A percentile compares a stretch with the other conserved stretches of the same genome.
These are phyloP conservation scores for Gallirallus australis DNA, from an alignment of 2,797 vertebrate species.

Conservation along the genomic window DNA sequence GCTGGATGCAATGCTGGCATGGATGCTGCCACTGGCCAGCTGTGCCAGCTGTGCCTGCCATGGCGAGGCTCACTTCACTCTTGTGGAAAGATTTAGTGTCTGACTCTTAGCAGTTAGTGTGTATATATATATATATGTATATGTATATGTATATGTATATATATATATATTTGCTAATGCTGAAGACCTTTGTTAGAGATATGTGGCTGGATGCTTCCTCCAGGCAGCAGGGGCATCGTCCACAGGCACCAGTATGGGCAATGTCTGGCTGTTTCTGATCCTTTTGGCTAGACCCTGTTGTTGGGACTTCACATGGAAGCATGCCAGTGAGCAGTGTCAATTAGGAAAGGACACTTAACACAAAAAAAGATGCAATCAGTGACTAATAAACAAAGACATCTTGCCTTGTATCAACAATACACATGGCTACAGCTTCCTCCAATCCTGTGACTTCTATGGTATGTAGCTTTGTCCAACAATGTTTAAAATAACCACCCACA, in stretches of 20 bases:
- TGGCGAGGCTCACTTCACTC: background rate
- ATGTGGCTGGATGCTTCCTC: background rate
- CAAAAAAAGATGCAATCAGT: background rate
- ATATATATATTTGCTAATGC: background rate
- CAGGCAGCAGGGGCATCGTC: background rate
- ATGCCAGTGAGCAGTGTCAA: background rate
- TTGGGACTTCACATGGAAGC: background rate
- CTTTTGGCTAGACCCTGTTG: background rate
- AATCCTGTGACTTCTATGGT: background rate
- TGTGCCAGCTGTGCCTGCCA: background rate
- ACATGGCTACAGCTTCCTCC: background rate
- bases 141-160: too few relatives aligned
- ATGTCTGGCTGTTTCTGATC: background rate
- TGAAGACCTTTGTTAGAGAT: background rate
- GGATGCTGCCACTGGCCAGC: fast-evolving
- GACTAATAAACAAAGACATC: conserved; percentile 4
- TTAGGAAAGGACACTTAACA: background rate
- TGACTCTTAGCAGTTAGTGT: background rate
- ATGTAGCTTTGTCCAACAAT: background rate
- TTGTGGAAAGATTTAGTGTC: background rate
- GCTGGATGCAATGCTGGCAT: fast-evolving
- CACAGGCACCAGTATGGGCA: background rate
- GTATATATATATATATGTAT: too few relatives aligned
- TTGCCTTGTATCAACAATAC: background rate
- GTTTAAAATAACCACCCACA: background rate